Evolutionary conservation across 1,140 invertebrate genomes (phyloP), one percentile per base, ranked within the genome.

Genomic region (Ceratina japonica): DNA sequence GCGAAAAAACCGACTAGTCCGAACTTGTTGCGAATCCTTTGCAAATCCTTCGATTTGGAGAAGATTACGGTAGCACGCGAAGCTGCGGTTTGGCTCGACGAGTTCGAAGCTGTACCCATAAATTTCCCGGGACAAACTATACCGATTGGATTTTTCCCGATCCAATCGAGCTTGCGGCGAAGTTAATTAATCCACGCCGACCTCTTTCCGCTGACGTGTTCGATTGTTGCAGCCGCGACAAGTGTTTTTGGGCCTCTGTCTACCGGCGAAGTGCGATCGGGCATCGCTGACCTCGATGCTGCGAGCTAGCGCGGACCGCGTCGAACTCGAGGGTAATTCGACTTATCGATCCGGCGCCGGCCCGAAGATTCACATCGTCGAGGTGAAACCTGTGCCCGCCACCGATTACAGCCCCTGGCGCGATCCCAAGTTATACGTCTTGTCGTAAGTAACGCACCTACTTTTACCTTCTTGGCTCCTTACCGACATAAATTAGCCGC

Each of bases 361-460:
- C 51, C 91, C 88, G 82, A 92, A 87, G 84, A 91, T 91, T 79
- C 89, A 88, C 80, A 91, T 96, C 3, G 89, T 96, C 18, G 93
- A 92, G 56, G 94, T 97, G 5, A 93, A 96, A 54, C 91, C 94
- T 0, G 95, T 97, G 7, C 96, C 96, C 2, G 96, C 90, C 31
- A 90, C 94, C 58, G 89, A 94, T 59, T 97, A 96, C 86, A 93
- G 93, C 20, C 87, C 95, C 27, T 94, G 94, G 87, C 88, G 91
- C 13, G 96, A 97, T 91, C 89, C 93, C 15, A 96, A 96, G 89
- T 94, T 96, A 77, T 95, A 95, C 87, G 93, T 96, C 77, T 92
- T 96, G 52, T 93, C 94, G 96, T 97, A 92, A 94, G 94, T 86
- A 83, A 81, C 49, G 71, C 63, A 68, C 74, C 61, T 71, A 83